phyloP scores from a whole-genome alignment of 2,888 invertebrate species.

The Caenorhabditis sp. region DNA sequence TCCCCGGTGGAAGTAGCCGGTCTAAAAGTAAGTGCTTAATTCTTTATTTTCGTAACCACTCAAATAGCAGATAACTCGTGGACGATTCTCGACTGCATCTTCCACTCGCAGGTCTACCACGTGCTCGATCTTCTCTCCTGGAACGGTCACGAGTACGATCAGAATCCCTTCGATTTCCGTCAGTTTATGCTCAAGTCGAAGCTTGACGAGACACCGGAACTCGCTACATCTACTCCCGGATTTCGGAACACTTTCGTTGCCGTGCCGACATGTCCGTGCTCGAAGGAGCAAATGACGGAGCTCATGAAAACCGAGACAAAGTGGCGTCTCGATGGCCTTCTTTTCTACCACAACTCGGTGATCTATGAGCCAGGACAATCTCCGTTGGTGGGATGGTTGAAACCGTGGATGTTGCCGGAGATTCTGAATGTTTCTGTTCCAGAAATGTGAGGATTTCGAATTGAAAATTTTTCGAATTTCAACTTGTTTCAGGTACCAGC shows the following conservation, averaged over 20 bases:
- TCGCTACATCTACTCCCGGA: slow-evolving; percentile 21
- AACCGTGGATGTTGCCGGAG: slow-evolving; percentile 84
- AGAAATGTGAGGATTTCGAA: slow-evolving; percentile 47
- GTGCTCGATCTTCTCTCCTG: slow-evolving; percentile 91
- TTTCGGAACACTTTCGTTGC: slow-evolving; percentile 84
- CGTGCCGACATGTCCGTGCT: slow-evolving; percentile 84
- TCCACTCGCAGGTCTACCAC: slow-evolving; percentile 87
- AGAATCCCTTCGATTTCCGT: slow-evolving; percentile 88
- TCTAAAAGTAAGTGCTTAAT: slow-evolving; percentile 38
- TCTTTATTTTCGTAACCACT: background rate
- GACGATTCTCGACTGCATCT: slow-evolving; percentile 91
- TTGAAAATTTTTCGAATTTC: slow-evolving; percentile 30
- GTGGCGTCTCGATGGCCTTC: slow-evolving; percentile 89
- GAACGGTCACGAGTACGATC: slow-evolving; percentile 83
- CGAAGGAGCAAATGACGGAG: slow-evolving; percentile 75
- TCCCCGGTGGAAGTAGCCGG: slow-evolving; percentile 85
- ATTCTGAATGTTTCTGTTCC: slow-evolving; percentile 72
- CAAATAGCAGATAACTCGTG: slow-evolving; percentile 79
- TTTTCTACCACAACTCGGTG: slow-evolving; percentile 92
- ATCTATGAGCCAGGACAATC: slow-evolving; percentile 89
- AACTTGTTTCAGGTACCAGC: slow-evolving; percentile 21
- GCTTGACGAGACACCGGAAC: slow-evolving; percentile 86
- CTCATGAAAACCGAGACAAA: slow-evolving; percentile 65
- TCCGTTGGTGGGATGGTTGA: slow-evolving; percentile 94
- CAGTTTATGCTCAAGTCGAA: slow-evolving; percentile 91